Conservation (phyloP, 2,797 vertebrate genomes). For the Smutsia temminckii region DNA sequence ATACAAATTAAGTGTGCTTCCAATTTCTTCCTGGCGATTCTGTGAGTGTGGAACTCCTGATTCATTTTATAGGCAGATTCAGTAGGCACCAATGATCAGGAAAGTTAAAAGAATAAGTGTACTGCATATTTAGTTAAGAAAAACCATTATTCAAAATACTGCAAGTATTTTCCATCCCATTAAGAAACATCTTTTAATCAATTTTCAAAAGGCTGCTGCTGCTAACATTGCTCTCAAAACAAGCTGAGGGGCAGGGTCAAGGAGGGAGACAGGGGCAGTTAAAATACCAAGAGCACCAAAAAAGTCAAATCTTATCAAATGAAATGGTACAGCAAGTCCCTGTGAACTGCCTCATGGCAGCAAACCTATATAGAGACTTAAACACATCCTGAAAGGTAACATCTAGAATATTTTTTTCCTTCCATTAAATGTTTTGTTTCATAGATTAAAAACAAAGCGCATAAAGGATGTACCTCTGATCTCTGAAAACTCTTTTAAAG, state of each 20-base stretch:
- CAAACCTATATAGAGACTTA: not conserved
- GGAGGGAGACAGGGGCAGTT: not conserved
- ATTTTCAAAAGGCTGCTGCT: not conserved
- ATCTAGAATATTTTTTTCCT: not conserved
- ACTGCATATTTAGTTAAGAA: conserved; percentile 46
- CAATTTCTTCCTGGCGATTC: conserved; percentile 45
- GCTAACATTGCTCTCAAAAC: conserved; percentile 28
- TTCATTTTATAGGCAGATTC: conserved; percentile 45
- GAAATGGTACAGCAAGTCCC: conserved; percentile 9
- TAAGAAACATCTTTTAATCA: conserved; percentile 45
- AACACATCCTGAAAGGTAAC: not conserved
- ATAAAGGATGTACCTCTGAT: not conserved
- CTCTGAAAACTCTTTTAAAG: conserved; percentile 40
- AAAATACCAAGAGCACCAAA: conserved; percentile 4
- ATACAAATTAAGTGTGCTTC: not conserved
- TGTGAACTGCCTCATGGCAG: not conserved
- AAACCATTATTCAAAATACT: conserved; percentile 27
- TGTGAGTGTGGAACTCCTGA: not conserved
- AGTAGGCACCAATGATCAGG: not conserved
- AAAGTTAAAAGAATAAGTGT: not conserved
- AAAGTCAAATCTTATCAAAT: conserved; percentile 39
- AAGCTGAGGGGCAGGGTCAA: not conserved
- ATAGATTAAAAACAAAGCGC: conserved; percentile 46
- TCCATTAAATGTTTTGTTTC: conserved; percentile 19
- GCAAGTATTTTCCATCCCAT: not conserved